A percentile compares a stretch with the other conserved stretches of the same genome.
phyloP scores from a whole-genome alignment of 2,113 vertebrate genomes.

The Xiphias gladius region DNA sequence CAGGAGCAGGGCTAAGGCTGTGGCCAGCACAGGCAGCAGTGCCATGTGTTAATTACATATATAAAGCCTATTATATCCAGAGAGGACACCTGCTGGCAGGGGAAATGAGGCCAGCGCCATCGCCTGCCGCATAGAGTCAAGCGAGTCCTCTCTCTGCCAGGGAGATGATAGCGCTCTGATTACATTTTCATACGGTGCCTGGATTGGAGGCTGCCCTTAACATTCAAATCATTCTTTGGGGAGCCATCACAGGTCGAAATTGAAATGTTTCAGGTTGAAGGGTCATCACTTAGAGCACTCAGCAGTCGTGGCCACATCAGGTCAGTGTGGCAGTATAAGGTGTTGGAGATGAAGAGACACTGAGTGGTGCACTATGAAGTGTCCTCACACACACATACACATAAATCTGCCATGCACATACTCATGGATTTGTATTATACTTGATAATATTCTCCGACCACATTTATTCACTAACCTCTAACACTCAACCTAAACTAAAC shows the following conservation, averaged over 20 bases:
- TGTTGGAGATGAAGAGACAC: constrained; percentile 54
- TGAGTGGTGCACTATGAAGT: constrained; percentile 16
- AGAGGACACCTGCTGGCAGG: constrained; percentile 94
- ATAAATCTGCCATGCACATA: background rate
- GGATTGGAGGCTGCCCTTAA: constrained; percentile 85
- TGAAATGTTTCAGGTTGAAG: constrained; percentile 81
- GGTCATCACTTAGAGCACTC: constrained; percentile 83
- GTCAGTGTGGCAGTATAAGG: constrained; percentile 61
- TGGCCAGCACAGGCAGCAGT: constrained; percentile 74
- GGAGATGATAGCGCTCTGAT: constrained; percentile 89
- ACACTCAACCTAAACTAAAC: background rate
- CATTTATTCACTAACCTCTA: background rate
- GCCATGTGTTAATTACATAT: constrained; percentile 97
- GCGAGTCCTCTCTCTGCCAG: constrained; percentile 81
- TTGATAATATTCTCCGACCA: background rate
- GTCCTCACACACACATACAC: background rate
- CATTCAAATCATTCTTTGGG: constrained; percentile 87
- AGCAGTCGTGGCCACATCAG: constrained; percentile 57
- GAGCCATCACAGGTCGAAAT: constrained; percentile 83
- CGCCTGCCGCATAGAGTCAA: constrained; percentile 84
- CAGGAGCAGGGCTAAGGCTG: constrained; percentile 58
- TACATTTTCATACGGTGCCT: constrained; percentile 81
- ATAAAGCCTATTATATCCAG: constrained; percentile 93
- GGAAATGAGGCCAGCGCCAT: constrained; percentile 91
- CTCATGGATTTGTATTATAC: background rate